Conservation (phyloP, 1,140 invertebrate genomes). For the Euura lappo region DNA sequence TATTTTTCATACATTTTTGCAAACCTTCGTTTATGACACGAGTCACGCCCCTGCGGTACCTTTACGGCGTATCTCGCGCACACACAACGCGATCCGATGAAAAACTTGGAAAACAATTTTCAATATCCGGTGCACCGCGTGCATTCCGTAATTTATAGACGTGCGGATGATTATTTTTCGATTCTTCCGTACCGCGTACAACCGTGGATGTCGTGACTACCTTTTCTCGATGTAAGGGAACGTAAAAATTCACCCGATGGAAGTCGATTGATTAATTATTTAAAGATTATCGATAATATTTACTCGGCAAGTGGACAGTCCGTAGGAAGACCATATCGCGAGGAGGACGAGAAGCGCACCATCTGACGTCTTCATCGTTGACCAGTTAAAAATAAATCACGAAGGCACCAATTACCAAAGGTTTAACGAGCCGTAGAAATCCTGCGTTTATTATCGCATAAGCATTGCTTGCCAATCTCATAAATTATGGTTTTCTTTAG, state of each 20-base stretch:
- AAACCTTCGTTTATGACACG: background rate
- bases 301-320: background rate
- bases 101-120: background rate
- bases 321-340: background rate
- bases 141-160: background rate
- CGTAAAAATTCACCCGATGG: no score
- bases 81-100: background rate
- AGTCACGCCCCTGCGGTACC: conserved; percentile 3
- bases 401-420: conserved; percentile 2
- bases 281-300: background rate
- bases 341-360: background rate
- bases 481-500: background rate
- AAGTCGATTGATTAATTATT: background rate
- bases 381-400: background rate
- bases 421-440: conserved; percentile 1
- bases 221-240: no score
- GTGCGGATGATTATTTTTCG: no score
- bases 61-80: background rate
- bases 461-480: conserved; percentile 5
- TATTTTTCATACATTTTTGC: background rate
- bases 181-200: no score
- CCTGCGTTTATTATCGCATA: background rate
- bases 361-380: conserved; percentile 6
- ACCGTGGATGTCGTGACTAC: no score
- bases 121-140: background rate